Percentiles rank a stretch among this genome's conserved stretches.
Evolutionary conservation across 2,888 invertebrate genomes (phyloP).

Genomic region (Hecatera dysodea): DNA sequence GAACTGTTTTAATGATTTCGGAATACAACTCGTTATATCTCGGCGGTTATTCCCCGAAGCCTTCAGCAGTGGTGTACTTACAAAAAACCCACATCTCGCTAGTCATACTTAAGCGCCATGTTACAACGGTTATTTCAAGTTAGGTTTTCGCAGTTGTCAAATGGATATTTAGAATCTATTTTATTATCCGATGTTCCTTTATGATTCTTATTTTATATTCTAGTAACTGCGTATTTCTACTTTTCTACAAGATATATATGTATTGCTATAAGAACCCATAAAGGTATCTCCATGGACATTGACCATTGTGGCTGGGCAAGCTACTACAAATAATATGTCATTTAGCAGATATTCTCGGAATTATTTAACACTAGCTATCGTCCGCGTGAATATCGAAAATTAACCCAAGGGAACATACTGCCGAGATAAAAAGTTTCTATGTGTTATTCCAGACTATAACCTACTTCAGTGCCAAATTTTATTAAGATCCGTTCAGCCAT

Average conservation of each 20-base stretch:
- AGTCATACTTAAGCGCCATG: neutral
- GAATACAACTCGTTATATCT: neutral
- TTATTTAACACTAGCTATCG: neutral
- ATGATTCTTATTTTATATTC: too few species aligned
- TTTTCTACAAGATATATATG: neutral
- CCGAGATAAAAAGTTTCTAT: too few species aligned
- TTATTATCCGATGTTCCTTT: too few species aligned
- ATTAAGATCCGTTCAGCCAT: too few species aligned
- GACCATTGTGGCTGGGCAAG: neutral
- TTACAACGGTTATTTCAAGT: neutral
- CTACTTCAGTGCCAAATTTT: too few species aligned
- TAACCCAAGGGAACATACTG: too few species aligned
- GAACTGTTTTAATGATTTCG: neutral
- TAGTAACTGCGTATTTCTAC: neutral
- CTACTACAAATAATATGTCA: neutral
- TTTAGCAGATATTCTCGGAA: neutral
- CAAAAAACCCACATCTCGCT: neutral
- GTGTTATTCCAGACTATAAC: too few species aligned
- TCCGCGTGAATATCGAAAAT: too few species aligned
- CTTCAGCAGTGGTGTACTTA: neutral
- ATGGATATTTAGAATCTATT: neutral
- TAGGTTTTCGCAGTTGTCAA: neutral
- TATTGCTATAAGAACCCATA: slow-evolving; percentile 14
- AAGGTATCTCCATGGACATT: neutral
- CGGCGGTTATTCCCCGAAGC: neutral